phyloP scores from a whole-genome alignment of 2,797 vertebrate species.

The Poeciliopsis turneri region DNA sequence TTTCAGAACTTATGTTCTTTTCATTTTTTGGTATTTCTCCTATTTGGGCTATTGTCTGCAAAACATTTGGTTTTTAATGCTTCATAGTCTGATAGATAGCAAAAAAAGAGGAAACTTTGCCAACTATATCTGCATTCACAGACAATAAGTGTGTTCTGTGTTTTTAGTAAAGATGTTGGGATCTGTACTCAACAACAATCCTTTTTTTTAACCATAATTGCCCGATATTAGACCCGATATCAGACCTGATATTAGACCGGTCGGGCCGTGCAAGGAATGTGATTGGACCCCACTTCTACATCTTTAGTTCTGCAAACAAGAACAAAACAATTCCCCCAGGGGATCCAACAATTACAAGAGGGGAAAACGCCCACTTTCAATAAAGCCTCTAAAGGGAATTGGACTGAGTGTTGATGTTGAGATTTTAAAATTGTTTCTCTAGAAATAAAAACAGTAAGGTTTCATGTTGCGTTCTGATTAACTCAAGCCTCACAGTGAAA shows the following conservation, averaged over 20 bases:
- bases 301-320: slow-evolving; percentile 49
- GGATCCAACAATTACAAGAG: slow-evolving; percentile 33
- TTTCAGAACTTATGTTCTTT: slow-evolving; percentile 25
- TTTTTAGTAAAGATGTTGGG: background rate
- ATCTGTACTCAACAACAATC: slow-evolving; percentile 16
- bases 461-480: slow-evolving; percentile 16
- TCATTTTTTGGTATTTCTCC: slow-evolving; percentile 31
- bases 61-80: background rate
- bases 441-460: slow-evolving; percentile 12
- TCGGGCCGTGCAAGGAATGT: slow-evolving; percentile 36
- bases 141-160: background rate
- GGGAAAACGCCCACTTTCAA: slow-evolving; percentile 38
- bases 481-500: slow-evolving; percentile 11
- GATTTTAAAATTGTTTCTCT: slow-evolving; percentile 22
- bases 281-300: slow-evolving; percentile 38
- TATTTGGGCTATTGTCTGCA: slow-evolving; percentile 24
- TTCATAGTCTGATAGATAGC: background rate
- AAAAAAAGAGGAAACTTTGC: background rate
- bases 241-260: background rate
- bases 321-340: slow-evolving; percentile 27
- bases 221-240: slow-evolving; percentile 24
- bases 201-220: slow-evolving; percentile 43
- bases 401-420: slow-evolving; percentile 45
- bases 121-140: background rate
- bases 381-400: slow-evolving; percentile 42